Evolutionary conservation across 2,888 invertebrate genomes (phyloP), one percentile per base, ranked within the genome.

Genomic region (Dolomedes plantarius): DNA sequence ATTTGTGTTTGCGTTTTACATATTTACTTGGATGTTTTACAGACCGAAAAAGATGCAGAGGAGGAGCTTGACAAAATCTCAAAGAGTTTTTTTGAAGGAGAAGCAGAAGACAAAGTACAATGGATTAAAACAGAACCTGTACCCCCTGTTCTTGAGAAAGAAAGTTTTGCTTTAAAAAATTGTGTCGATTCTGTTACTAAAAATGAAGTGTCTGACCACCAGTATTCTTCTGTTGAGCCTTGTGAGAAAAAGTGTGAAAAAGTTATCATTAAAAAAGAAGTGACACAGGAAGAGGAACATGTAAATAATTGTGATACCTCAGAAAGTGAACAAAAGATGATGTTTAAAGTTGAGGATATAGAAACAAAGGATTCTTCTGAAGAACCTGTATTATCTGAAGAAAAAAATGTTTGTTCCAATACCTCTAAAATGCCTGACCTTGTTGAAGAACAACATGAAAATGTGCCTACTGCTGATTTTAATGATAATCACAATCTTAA

Each of bases 401-500:
- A 32, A 19, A 65, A 65, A 65, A 67, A 1, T 67, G 36, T 31
- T 16, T 29, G 19, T 65, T 32, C 31, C 36, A 32, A 7, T 32
- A 19, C 32, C 29, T 36, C 67, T 32, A 67, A 67, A 67, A 36
- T 32, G 23, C 19, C n/a, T 67, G n/a, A 31, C 3, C 67, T 67
- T 32, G 23, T 56, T 3, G 23, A 56, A 56, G 56, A 56, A 23
- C 27, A 27, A 62, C 31, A 1, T 36, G 27, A 36, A 5, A 36
- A 68, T 68, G 68, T 39, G 39, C 32, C 65, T 31, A 31, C 65
- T 29, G 7, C 31, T 36, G 50, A 72, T 72, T 31, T 50, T 31
- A 32, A 72, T 64, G 78, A 74, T 62, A 73, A 86, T 36, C 85
- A 86, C 39, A 78, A 78, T 32, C 69, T 86, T 27, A 62, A 74